Evolutionary conservation across 2,797 vertebrate genomes (phyloP).

Genomic region (Cossypha heuglini): DNA sequence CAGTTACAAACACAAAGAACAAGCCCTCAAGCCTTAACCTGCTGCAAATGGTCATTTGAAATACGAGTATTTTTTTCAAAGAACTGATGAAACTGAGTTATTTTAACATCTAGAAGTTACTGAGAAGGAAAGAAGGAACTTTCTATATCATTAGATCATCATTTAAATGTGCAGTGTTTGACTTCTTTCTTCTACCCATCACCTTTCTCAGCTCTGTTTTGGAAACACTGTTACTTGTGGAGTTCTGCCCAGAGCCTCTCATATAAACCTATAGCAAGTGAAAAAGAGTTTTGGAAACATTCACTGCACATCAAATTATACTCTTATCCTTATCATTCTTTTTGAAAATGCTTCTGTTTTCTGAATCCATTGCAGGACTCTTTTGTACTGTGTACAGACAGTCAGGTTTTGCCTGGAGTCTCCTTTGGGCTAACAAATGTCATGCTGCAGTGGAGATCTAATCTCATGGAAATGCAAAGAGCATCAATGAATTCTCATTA

Average conservation of each 20-base stretch:
- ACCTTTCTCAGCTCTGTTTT: background rate
- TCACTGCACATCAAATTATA: background rate
- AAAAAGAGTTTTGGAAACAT: background rate
- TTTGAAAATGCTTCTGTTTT: background rate
- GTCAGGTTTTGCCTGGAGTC: background rate
- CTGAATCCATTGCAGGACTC: background rate
- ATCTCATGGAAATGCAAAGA: background rate
- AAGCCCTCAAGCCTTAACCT: background rate
- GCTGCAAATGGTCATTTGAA: background rate
- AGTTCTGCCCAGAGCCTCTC: background rate
- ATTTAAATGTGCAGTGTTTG: background rate
- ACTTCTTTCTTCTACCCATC: background rate
- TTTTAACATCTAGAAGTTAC: conserved; percentile 3
- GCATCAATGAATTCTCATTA: background rate
- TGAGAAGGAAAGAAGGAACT: background rate
- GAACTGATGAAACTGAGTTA: background rate
- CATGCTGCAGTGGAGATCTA: background rate
- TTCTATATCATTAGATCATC: background rate
- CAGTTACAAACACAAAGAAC: background rate
- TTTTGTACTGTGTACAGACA: background rate
- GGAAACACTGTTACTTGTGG: background rate
- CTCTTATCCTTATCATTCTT: background rate
- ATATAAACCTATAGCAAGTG: fast-evolving
- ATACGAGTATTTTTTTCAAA: background rate
- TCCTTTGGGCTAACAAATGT: background rate